These are phyloP conservation scores for Linnaemya vulpina DNA, from an alignment of 2,888 invertebrate species.

Conservation along the genomic window DNA sequence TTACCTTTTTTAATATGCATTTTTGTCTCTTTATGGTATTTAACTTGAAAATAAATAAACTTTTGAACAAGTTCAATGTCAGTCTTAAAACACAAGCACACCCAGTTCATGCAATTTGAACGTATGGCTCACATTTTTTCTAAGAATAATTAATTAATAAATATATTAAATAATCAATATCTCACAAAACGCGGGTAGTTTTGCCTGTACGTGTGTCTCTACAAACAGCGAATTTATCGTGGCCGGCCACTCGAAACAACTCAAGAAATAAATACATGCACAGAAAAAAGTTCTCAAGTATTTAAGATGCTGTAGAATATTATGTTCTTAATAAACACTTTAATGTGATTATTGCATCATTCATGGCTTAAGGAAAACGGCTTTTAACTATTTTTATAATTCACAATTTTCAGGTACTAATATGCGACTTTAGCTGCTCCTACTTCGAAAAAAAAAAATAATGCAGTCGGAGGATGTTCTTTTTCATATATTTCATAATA, in stretches of 20 bases:
- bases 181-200: neutral
- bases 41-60: neutral
- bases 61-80: slow-evolving; percentile 16
- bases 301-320: neutral
- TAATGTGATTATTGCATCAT: slow-evolving; percentile 1
- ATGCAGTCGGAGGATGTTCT: too few species aligned
- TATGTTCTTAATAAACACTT: neutral
- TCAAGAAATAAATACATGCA: neutral
- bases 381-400: neutral
- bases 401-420: neutral
- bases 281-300: neutral
- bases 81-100: neutral
- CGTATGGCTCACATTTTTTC: neutral
- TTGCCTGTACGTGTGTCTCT: neutral
- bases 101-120: neutral
- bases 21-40: neutral
- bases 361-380: neutral
- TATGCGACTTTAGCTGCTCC: neutral
- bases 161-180: slow-evolving; percentile 33
- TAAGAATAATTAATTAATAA: slow-evolving; percentile 21
- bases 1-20: too few species aligned
- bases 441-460: neutral
- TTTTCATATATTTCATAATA: too few species aligned
- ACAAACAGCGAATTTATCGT: neutral
- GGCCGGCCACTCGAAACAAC: neutral